These are phyloP conservation scores for Epinephelus fuscoguttatus DNA, from an alignment of 2,113 vertebrate genomes.

Conservation along the genomic window DNA sequence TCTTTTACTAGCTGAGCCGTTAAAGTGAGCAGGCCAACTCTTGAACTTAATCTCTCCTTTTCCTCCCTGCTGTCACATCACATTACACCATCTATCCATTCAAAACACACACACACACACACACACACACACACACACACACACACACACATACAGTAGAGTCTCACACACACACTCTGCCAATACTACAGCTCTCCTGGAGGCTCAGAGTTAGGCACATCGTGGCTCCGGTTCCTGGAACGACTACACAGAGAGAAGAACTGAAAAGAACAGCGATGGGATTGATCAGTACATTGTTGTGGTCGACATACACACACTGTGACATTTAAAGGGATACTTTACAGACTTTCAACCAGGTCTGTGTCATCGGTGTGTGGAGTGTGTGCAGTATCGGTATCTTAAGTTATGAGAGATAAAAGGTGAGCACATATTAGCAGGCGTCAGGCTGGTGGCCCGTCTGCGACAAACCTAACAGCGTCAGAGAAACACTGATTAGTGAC, in stretches of 20 bases:
- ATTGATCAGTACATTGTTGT: background rate
- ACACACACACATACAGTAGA: background rate
- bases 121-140: conserved; percentile 15
- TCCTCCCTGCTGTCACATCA: conserved; percentile 42
- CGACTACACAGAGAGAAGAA: background rate
- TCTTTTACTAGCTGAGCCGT: conserved; percentile 32
- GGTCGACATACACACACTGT: background rate
- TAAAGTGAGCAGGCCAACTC: conserved; percentile 45
- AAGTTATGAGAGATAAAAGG: too few species aligned
- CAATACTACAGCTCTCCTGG: conserved; percentile 1
- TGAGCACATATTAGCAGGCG: too few species aligned
- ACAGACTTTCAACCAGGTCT: too few species aligned
- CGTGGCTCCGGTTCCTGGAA: background rate
- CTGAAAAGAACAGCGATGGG: background rate
- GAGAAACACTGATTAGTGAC: too few species aligned
- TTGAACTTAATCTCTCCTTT: conserved; percentile 59
- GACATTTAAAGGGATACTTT: too few species aligned
- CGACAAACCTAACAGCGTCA: too few species aligned
- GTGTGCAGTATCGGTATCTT: too few species aligned
- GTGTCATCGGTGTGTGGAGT: too few species aligned
- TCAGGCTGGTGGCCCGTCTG: too few species aligned
- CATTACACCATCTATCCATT: conserved; percentile 57
- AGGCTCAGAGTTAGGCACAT: conserved; percentile 11
- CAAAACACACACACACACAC: conserved; percentile 26
- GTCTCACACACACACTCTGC: background rate